These are phyloP conservation scores for Probosciger aterrimus DNA, from an alignment of 2,113 vertebrate species.

Conservation along the genomic window DNA sequence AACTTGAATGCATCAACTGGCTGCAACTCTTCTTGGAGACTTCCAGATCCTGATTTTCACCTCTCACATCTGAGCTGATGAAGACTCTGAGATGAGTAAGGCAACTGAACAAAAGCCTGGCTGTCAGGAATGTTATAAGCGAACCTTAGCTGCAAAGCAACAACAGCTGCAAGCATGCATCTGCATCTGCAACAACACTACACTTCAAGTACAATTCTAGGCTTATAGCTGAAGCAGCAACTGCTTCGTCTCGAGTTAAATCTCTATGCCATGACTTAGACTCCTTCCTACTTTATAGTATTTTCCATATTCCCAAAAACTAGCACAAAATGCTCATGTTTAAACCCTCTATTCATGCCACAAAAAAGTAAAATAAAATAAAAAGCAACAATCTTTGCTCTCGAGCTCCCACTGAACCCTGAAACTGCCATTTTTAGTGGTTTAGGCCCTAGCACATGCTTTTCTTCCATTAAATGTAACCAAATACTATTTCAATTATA, in stretches of 20 bases:
- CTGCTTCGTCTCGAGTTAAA: neutral
- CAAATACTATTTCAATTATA: neutral
- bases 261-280: neutral
- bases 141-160: neutral
- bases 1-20: neutral
- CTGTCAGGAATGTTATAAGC: neutral
- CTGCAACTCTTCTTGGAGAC: neutral
- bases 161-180: conserved; percentile 5
- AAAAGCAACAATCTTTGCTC: neutral
- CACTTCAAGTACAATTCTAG: neutral
- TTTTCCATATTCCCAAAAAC: neutral
- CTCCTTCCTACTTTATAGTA: neutral
- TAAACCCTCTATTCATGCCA: neutral
- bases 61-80: neutral
- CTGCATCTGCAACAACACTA: neutral
- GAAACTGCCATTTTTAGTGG: neutral
- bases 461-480: neutral
- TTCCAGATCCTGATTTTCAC: neutral
- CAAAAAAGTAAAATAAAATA: neutral
- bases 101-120: neutral
- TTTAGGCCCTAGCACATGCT: neutral
- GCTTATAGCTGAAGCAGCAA: neutral
- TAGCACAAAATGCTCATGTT: neutral
- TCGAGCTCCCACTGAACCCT: neutral
- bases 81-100: conserved; percentile 31